Evolutionary conservation across 2,113 vertebrate species (phyloP), one percentile per base, ranked within the genome.

Genomic region (Pithys albifrons): DNA sequence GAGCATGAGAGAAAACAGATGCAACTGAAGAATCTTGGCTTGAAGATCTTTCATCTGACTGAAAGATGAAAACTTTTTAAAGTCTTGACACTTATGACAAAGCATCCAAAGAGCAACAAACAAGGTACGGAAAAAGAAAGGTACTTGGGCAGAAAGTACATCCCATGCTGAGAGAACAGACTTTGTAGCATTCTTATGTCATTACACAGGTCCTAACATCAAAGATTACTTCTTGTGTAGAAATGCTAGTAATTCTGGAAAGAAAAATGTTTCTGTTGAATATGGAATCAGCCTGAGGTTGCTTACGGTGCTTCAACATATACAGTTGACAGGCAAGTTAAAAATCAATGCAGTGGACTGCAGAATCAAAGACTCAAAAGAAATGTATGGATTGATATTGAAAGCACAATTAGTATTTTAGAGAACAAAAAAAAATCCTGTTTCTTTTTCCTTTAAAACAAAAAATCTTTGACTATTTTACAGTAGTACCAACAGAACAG

Each of bases 1-100:
- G 85, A 98, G 93, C 89, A 98, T 98, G 97, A 97, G 95, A 96
- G 96, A 98, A 98, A 98, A 96, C 92, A 95, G 98, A 98, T 96
- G 95, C 67, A 93, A 78, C 27, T 46, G 78, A 96, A 85, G 49
- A 88, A 90, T 91, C 88, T 51, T 90, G 88, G 84, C 82, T 84
- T 81, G 71, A 96, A 71, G 39, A 96, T 61, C 45, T 52, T 52
- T 52, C 67, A 92, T 48, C 41, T 85, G 37, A 62, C 79, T 79
- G 54, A 95, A 75, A 70, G 43, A 90, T 54, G 41, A 80, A 94
- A 51, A 62, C 31, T 72, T 96, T 88, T 70, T 82, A 61, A 43
- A 89, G 52, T 94, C 92, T 95, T 95, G 52, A 48, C 52, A 93
- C 76, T 91, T 94, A 84, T 14, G 85, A 96, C 89, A 96, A 90